Base-by-base conservation (phyloP, 1,140 invertebrate species). In the Euura saliciscinereae region DNA sequence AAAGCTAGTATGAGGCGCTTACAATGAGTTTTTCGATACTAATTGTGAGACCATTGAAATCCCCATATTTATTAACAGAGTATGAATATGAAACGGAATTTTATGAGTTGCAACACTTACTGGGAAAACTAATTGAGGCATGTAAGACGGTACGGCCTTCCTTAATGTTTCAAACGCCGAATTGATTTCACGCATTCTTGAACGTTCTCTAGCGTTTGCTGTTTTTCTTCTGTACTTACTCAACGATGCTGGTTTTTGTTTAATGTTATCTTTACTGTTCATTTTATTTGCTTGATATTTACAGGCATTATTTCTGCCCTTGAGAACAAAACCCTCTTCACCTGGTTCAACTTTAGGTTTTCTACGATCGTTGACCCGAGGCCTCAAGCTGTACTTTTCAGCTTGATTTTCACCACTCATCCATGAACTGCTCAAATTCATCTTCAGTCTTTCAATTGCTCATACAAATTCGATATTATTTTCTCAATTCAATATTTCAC, bases 191-290 rank as follows among this genome's bases (percentile, higher is more conserved):
- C 93, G 88, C 95, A 97, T 97, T 67, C 96, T 87, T 70, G 90
- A 92, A 44, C 96, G 83, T 85, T 97, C 96, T 4, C 96, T 85
- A 0, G 95, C 95, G 88, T 97, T 97, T 1, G 96, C 96, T 2
- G 95, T 96, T 87, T 95, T 95, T 74, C 96, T 89, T 42, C 96
- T 87, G 85, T 97, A 97, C 85, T 97, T 97, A 88, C 94, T 96
- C 72, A 97, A 88, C 2, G 96, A 95, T 65, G 95, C 51, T 59
- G 95, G 91, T 83, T 93, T 92, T 68, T 90, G 88, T 82, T 94
- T 94, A n/a, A 91, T 86, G 72, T 90, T 67, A 68, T 70, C 76
- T 70, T 81, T 81, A 5, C 73, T 68, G 28, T 77, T 71, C 42
- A 68, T 70, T 69, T 13, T 43, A 64, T 42, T 44, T 8, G 43